Conservation (phyloP, 2,888 invertebrate genomes). For the Xanthorhoe designata region DNA sequence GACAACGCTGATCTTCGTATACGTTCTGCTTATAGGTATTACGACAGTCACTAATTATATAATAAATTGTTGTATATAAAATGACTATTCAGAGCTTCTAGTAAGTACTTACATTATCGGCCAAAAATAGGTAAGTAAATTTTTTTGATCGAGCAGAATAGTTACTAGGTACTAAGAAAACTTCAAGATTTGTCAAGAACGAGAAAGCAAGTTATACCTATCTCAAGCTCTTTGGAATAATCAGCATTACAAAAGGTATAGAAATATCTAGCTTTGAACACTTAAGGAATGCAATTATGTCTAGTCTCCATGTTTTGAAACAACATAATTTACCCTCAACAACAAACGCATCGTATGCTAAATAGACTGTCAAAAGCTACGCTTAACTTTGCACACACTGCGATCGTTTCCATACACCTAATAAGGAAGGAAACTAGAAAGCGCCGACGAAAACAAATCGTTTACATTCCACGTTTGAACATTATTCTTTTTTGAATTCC, state of each 20-base stretch:
- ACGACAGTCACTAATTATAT: too few species aligned
- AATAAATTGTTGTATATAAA: too few species aligned
- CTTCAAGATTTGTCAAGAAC: too few species aligned
- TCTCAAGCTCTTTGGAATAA: neutral
- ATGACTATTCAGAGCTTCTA: too few species aligned
- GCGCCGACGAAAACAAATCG: conserved; percentile 33
- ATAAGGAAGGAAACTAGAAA: conserved; percentile 45
- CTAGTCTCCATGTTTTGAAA: conserved; percentile 15
- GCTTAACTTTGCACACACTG: conserved; percentile 11
- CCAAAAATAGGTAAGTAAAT: too few species aligned
- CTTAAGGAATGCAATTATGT: conserved; percentile 12
- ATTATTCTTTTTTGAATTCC: conserved; percentile 24
- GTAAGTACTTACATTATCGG: too few species aligned
- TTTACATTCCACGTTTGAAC: conserved; percentile 36
- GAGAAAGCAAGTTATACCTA: too few species aligned
- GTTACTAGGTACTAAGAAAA: too few species aligned
- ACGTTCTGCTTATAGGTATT: too few species aligned
- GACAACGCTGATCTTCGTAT: too few species aligned
- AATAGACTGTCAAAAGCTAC: conserved; percentile 30
- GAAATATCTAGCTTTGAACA: neutral
- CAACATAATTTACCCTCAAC: conserved; percentile 27
- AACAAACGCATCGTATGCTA: conserved; percentile 30
- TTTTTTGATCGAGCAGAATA: too few species aligned
- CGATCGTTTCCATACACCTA: conserved; percentile 32
- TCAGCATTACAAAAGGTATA: neutral